These are phyloP conservation scores for Thera obeliscata DNA, from an alignment of 2,888 invertebrate species.

Conservation along the genomic window DNA sequence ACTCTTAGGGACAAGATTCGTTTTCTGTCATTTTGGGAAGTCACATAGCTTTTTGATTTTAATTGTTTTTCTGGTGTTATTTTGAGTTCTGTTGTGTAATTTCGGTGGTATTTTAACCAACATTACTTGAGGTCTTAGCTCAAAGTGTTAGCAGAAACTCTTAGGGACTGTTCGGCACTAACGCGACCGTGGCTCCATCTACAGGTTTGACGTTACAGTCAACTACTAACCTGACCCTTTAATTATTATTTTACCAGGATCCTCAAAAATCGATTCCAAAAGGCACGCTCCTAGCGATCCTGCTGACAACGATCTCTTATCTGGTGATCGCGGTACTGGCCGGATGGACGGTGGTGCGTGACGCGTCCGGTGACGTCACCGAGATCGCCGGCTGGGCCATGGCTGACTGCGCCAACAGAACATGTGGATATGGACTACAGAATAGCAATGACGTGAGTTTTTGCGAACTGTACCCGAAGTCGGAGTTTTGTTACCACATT, in stretches of 20 bases:
- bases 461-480: neutral
- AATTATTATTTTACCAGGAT: conserved; percentile 86
- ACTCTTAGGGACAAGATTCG: too few relatives aligned
- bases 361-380: conserved; percentile 89
- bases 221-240: conserved; percentile 5
- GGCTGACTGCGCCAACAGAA: conserved; percentile 78
- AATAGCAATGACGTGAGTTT: conserved; percentile 90
- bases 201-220: too few relatives aligned
- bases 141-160: too few relatives aligned
- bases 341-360: conserved; percentile 90
- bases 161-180: too few relatives aligned
- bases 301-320: conserved; percentile 94
- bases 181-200: too few relatives aligned
- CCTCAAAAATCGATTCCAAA: conserved; percentile 95
- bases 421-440: conserved; percentile 89
- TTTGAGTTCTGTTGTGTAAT: too few relatives aligned
- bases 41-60: too few relatives aligned
- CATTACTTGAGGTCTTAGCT: too few relatives aligned
- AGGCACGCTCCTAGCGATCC: conserved; percentile 96
- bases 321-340: conserved; percentile 92
- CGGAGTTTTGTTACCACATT: too few relatives aligned
- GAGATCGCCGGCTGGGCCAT: conserved; percentile 85
- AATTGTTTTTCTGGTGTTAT: too few relatives aligned
- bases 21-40: too few relatives aligned
- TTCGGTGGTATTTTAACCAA: too few relatives aligned